phyloP scores from a whole-genome alignment of 2,797 vertebrate species.

The Philypnodon macrostomus region DNA sequence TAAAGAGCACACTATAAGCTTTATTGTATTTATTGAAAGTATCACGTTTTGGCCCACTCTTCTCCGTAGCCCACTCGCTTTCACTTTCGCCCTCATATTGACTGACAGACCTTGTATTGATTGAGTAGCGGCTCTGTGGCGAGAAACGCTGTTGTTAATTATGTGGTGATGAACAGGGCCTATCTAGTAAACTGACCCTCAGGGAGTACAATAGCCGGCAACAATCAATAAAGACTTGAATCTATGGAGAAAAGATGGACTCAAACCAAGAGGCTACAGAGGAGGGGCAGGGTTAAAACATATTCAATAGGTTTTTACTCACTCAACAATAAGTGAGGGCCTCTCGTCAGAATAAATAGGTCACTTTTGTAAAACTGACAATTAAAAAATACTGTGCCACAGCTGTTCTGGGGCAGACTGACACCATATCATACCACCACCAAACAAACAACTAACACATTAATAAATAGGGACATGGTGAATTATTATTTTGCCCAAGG shows the following conservation, averaged over 20 bases:
- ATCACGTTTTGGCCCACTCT: no score
- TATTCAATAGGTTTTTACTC: constrained; percentile 30
- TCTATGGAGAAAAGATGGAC: constrained; percentile 68
- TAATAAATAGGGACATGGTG: no score
- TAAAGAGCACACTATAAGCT: no score
- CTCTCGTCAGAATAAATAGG: constrained; percentile 22
- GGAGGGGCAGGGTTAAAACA: constrained; percentile 33
- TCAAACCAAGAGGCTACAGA: constrained; percentile 35
- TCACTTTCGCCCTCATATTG: constrained; percentile 47
- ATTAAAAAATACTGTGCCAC: no score
- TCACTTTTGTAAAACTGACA: no score
- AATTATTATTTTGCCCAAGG: no score
- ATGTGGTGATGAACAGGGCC: constrained; percentile 78
- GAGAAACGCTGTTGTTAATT: constrained; percentile 77
- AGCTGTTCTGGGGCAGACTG: no score
- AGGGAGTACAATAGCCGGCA: constrained; percentile 53
- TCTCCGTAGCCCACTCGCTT: constrained; percentile 32
- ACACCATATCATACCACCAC: no score
- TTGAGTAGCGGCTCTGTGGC: constrained; percentile 59
- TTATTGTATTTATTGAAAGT: no score
- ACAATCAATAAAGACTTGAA: constrained; percentile 67
- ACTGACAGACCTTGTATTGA: constrained; percentile 75
- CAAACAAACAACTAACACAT: no score
- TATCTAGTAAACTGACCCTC: constrained; percentile 73
- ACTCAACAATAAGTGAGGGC: constrained; percentile 39